Base-by-base conservation (phyloP, 2,888 invertebrate genomes). In the Eristalis tenax region DNA sequence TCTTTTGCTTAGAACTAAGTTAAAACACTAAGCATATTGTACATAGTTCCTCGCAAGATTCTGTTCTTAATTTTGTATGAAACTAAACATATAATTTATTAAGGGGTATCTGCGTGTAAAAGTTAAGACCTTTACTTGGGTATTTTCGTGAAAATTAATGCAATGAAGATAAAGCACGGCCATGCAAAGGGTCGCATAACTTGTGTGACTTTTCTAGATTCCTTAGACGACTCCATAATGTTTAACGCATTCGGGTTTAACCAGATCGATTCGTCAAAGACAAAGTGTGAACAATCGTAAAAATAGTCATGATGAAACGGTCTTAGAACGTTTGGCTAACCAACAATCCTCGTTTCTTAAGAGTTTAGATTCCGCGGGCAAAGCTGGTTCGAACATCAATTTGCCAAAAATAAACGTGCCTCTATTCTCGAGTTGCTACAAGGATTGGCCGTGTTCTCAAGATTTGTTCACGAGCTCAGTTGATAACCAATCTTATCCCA, bases 381-480 rank as follows among this genome's bases (percentile, higher is more conserved):
- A 57, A 26, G n/a, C 23, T 13, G 10, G 57, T 38, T 64, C 69
- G 0, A 76, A 63, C 15, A 64, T 38, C 0, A 56, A 81, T 13
- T 57, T 40, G 40, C 40, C 40, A 40, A 40, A 40, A 40, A 40
- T 40, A 40, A 40, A 3, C 15, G 15, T 89, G 3, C 83, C 86
- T 8, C 75, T 65, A 40, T 89, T 88, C 56, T 28, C 70, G 2
- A 88, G 88, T 13, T 28, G 73, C 10, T 89, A 82, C 28, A 88
- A 88, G 22, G 80, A 87, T 40, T 89, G 88, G 88, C 83, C 75
- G 4, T 70, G 80, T 11, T 89, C 88, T 35, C 77, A 76, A 26
- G 86, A 89, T 68, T 59, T 88, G 23, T 89, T 85, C 57, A 43
- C 65, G 15, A 78, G 81, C 22, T 23, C 89, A n/a, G 71, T 87